phyloP scores from a whole-genome alignment of 2,888 invertebrate species.

The Marasmarcha lunaedactyla region DNA sequence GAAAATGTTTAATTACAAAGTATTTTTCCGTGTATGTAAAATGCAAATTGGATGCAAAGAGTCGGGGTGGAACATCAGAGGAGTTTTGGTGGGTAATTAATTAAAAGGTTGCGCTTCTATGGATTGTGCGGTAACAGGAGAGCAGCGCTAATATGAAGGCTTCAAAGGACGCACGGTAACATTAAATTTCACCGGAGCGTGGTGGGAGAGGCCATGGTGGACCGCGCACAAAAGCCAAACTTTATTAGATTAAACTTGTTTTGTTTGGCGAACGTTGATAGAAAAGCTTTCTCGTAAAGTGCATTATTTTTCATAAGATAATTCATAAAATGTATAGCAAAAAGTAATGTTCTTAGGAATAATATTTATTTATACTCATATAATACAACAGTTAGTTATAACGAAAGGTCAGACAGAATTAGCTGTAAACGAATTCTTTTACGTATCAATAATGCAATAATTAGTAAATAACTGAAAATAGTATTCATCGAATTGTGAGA shows the following conservation, averaged over 20 bases:
- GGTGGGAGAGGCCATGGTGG: constrained; percentile 28
- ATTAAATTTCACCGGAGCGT: constrained; percentile 48
- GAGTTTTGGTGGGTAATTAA: constrained; percentile 52
- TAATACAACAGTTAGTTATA: no score
- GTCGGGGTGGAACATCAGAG: constrained; percentile 26
- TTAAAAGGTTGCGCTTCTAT: constrained; percentile 56
- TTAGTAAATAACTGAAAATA: no score
- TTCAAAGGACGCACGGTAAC: constrained; percentile 49
- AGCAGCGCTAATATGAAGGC: constrained; percentile 42
- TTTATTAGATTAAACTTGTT: constrained; percentile 32
- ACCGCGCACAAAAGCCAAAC: constrained; percentile 19
- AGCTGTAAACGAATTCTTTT: no score
- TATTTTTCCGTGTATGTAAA: constrained; percentile 22
- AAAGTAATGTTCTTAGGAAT: no score
- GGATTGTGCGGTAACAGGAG: constrained; percentile 43
- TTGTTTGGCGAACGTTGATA: background rate
- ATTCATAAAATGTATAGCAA: no score
- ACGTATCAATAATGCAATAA: no score
- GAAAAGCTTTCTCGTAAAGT: background rate
- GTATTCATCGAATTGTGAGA: no score
- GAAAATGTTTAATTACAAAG: constrained; percentile 27
- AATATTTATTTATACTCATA: no score
- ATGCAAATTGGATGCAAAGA: constrained; percentile 37
- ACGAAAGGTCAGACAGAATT: no score
- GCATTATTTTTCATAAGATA: no score